Evolutionary conservation across 2,113 vertebrate species (phyloP).

Genomic region (Sapayoa aenigma): DNA sequence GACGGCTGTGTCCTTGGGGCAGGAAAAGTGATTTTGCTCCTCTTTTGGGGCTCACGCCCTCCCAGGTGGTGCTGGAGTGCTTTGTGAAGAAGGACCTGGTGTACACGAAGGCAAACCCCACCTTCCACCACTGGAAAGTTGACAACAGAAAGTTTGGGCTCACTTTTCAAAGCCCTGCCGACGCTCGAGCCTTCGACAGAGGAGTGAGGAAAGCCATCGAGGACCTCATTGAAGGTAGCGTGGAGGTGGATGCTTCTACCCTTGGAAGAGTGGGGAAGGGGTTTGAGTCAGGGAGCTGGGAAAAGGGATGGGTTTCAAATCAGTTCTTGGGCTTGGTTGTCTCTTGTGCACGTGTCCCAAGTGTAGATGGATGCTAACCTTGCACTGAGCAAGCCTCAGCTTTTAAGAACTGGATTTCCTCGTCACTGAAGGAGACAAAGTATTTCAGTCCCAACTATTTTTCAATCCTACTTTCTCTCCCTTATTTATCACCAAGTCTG

Average conservation of each 20-base stretch:
- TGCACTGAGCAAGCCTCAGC: not conserved
- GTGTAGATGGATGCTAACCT: not conserved
- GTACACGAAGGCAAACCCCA: slow-evolving; percentile 98
- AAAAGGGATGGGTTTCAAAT: not conserved
- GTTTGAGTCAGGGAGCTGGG: not conserved
- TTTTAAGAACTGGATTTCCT: not conserved
- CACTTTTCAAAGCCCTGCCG: slow-evolving; percentile 96
- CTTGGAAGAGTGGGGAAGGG: not conserved
- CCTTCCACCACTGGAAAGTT: slow-evolving; percentile 98
- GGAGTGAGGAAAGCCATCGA: slow-evolving; percentile 97
- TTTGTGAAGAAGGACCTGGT: slow-evolving; percentile 94
- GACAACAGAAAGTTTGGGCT: slow-evolving; percentile 94
- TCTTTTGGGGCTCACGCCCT: slow-evolving; percentile 38
- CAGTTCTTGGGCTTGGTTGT: not conserved
- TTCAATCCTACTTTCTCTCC: not conserved
- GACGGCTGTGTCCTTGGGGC: not conserved
- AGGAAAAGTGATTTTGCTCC: slow-evolving; percentile 48
- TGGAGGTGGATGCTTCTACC: not conserved
- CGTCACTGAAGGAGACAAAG: not conserved
- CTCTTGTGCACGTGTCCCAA: rapidly evolving
- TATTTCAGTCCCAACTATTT: not conserved
- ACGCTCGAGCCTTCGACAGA: slow-evolving; percentile 95
- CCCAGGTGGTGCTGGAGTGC: slow-evolving; percentile 95
- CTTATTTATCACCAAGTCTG: not conserved
- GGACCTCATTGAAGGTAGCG: slow-evolving; percentile 95